These are phyloP conservation scores for Hymenopus coronatus DNA, from an alignment of 2,888 invertebrate species.

Conservation along the genomic window DNA sequence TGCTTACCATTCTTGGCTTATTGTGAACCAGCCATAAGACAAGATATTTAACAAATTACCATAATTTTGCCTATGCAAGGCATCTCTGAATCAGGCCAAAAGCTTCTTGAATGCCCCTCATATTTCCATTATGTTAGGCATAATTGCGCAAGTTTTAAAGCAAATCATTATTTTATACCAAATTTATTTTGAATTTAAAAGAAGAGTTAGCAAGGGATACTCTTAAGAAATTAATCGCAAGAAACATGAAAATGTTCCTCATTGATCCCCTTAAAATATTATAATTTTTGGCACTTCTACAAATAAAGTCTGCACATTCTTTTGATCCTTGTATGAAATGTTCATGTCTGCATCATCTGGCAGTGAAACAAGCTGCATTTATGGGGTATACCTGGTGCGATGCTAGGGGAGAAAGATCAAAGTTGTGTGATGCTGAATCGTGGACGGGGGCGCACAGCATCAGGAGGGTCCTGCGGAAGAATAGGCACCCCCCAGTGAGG, in stretches of 20 bases:
- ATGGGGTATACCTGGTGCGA: not conserved
- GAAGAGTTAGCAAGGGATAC: too few relatives aligned
- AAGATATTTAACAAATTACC: too few relatives aligned
- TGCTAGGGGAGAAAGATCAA: slow-evolving; percentile 8
- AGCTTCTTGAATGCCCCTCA: too few relatives aligned
- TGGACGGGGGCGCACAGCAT: slow-evolving; percentile 33
- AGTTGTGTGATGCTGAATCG: slow-evolving; percentile 33
- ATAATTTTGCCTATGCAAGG: too few relatives aligned
- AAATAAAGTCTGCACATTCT: not conserved
- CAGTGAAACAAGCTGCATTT: not conserved
- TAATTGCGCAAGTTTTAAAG: not conserved
- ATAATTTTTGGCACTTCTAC: not conserved
- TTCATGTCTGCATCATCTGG: not conserved
- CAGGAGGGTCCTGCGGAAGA: slow-evolving; percentile 33
- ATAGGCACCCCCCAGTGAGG: slow-evolving; percentile 28
- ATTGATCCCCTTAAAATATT: not conserved
- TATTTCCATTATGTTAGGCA: not conserved
- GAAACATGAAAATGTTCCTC: too few relatives aligned
- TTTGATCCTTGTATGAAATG: not conserved
- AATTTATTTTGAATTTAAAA: not conserved
- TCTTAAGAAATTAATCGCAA: not conserved
- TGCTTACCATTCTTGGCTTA: too few relatives aligned
- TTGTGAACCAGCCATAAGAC: too few relatives aligned
- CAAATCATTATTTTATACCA: not conserved
- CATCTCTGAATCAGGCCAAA: too few relatives aligned